These are phyloP conservation scores for Gnathonemus longibarbis DNA, from an alignment of 2,113 vertebrate species.

Conservation along the genomic window DNA sequence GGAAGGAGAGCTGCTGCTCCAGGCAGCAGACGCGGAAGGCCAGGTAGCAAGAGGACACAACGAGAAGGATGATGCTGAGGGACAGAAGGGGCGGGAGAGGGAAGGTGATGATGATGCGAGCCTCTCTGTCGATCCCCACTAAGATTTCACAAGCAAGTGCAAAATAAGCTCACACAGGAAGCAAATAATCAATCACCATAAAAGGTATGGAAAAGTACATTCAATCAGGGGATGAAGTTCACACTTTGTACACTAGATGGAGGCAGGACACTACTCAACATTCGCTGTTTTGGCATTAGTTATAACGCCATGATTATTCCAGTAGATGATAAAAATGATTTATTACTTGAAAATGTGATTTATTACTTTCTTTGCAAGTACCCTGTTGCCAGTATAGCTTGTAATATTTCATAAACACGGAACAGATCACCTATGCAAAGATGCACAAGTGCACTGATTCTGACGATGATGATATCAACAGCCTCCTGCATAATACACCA, in stretches of 20 bases:
- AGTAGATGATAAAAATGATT: background rate
- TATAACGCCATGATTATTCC: background rate
- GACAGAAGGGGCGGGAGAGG: background rate
- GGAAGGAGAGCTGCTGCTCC: constrained; percentile 82
- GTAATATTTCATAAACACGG: background rate
- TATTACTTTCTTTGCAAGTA: background rate
- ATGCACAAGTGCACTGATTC: background rate
- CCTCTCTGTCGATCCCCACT: background rate
- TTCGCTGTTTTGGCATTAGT: background rate
- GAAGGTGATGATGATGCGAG: background rate
- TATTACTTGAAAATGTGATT: background rate
- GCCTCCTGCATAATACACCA: background rate
- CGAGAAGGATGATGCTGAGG: constrained; percentile 73
- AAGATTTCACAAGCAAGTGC: background rate
- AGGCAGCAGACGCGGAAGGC: constrained; percentile 85
- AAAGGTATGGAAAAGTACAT: background rate
- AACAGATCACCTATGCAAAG: background rate
- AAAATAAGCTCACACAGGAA: background rate
- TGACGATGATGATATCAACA: background rate
- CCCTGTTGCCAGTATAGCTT: background rate
- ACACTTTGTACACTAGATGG: constrained; percentile 43
- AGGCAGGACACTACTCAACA: background rate
- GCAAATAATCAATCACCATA: background rate
- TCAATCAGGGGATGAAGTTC: background rate
- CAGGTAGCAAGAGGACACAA: constrained; percentile 84